Conservation (phyloP, 2,113 vertebrate species). For the Melanerpes formicivorus region DNA sequence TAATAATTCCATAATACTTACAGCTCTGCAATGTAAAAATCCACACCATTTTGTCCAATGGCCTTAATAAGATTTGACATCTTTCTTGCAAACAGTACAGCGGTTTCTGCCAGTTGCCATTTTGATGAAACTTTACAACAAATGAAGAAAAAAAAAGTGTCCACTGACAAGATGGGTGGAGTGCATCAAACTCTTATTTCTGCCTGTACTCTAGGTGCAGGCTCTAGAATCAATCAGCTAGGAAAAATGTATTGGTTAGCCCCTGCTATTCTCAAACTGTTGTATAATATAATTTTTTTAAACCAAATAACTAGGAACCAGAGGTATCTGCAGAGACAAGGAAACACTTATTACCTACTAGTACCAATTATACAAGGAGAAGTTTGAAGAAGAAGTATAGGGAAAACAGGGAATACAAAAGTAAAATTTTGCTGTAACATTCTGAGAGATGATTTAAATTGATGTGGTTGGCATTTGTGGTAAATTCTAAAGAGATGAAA, state of each 20-base stretch:
- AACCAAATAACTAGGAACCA: not conserved
- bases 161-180: not conserved
- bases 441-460: not conserved
- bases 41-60: constrained; percentile 25
- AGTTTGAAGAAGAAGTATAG: not conserved
- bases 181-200: not conserved
- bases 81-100: constrained; percentile 17
- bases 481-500: not conserved
- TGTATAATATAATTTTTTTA: not conserved
- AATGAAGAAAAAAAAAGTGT: not conserved
- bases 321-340: not conserved
- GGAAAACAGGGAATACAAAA: not conserved
- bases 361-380: not conserved
- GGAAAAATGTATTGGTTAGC: not conserved
- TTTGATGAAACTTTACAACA: constrained; percentile 15
- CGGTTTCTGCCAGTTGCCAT: constrained; percentile 22
- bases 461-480: not conserved
- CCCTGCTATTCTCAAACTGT: not conserved
- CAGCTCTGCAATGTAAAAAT: constrained; percentile 40
- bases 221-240: not conserved
- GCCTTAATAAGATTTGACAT: constrained; percentile 47
- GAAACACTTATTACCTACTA: not conserved
- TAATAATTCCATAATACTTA: constrained; percentile 69
- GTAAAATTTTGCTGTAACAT: not conserved
- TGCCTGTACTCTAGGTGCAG: not conserved